Evolutionary conservation across 2,797 vertebrate species (phyloP), one percentile per base, ranked within the genome.

Genomic region (Enteromius trimaculatus): DNA sequence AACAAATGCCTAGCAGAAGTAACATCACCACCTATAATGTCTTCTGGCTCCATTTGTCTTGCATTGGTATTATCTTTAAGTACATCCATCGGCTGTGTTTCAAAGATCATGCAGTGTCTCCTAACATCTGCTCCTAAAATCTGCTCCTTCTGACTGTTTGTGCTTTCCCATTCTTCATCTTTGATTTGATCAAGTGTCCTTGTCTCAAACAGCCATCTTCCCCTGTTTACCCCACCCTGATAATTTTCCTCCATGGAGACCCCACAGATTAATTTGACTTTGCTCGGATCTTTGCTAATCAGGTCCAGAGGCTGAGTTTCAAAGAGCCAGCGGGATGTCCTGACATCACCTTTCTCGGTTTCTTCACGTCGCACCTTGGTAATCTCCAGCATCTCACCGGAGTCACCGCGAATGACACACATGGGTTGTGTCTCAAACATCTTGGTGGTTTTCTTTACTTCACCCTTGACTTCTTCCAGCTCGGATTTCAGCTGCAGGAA

Each of bases 21-120:
- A 58, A 98, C 96, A 83, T 98, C 94, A 2, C 96, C 97, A 42
- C 96, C 96, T n/a, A 97, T 89, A 80, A 97, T 96, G 86, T 96
- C 95, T 86, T 96, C 94, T n/a, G 88, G 77, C 26, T 87, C 86
- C 6, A 86, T 34, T 84, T 90, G 86, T 82, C 91, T 91, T 49
- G 91, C 89, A 44, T 96, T 95, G 70, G 95, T 53, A 4, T 92
- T 91, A 81, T 96, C 95, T 89, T 96, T 97, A 29, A 97, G 90
- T 51, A 91, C 88, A 80, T 96, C 96, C 94, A 97, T 95, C 1
- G 95, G 94, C 80, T 96, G 95, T 17, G 96, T 97, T 90, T 97
- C 97, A 89, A 98, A 98, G 83, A 96, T 94, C 92, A 95, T 92
- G 84, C 96, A 96, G 85, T 97, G 96, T 90, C 91, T 94, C 80